Evolutionary conservation across 2,888 invertebrate genomes (phyloP), one percentile per base, ranked within the genome.

Genomic region (Antheraea assamensis): DNA sequence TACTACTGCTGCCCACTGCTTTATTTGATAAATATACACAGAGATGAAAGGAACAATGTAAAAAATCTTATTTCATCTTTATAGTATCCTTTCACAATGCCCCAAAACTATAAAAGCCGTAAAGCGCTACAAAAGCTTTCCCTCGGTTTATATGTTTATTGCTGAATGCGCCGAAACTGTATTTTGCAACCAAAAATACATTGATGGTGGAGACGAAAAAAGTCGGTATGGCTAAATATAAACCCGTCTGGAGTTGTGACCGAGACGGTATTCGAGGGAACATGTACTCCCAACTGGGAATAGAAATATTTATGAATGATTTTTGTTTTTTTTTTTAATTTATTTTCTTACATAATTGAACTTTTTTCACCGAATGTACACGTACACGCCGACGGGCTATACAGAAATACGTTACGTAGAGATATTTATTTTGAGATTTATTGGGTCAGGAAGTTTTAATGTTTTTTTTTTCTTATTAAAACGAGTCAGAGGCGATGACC

Each of bases 121-220:
- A 71, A 71, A 55, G 27, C 71, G 13, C 42, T 68, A 73, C 70
- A 58, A 55, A 70, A 42, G 68, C 47, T 31, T 68, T 49, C 70
- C 76, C 73, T 79, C 79, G 79, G 79, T 77, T 79, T 78, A 81
- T 78, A 71, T 77, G 75, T 80, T 79, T 78, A 77, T 73, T 74
- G 76, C 71, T 77, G 78, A 82, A 83, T 84, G 83, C 82, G 77
- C 80, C 77, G 83, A 84, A 86, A 84, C 83, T 83, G 83, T 88
- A 87, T 90, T 90, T 88, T 88, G 90, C 87, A 89, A 89, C 90
- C 83, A 83, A 87, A 80, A 90, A 90, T 90, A 90, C 87, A 86
- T 80, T 84, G 81, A 80, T 82, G 81, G 75, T 82, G 81, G 75
- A 82, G 87, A 85, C 85, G 85, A 89, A 90, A 88, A 89, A 90